A percentile compares a stretch with the other conserved stretches of the same genome.
These are phyloP conservation scores for Brachirus orientalis DNA, from an alignment of 2,113 vertebrate genomes.

Conservation along the genomic window DNA sequence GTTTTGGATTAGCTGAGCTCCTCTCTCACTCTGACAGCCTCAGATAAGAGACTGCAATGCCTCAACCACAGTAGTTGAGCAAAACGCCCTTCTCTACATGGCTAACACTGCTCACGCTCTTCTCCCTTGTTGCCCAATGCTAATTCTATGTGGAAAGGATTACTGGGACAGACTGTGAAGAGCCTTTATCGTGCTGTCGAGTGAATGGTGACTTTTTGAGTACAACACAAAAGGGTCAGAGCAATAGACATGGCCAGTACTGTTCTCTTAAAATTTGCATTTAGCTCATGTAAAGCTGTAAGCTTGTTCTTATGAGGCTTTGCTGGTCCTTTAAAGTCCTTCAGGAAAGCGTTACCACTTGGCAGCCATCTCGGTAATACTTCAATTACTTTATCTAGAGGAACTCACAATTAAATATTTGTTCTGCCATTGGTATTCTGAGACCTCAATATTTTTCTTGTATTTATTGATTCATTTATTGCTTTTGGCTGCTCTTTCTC, in stretches of 20 bases:
- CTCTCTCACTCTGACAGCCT: constrained; percentile 69
- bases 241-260: constrained; percentile 6
- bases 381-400: too few species aligned
- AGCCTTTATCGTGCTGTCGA: constrained; percentile 55
- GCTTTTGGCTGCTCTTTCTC: too few species aligned
- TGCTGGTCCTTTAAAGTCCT: too few species aligned
- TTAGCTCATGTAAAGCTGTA: neutral
- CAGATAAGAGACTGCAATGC: constrained; percentile 72
- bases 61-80: constrained; percentile 66
- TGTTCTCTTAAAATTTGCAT: constrained; percentile 23
- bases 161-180: constrained; percentile 51
- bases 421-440: too few species aligned
- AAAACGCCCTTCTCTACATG: constrained; percentile 71
- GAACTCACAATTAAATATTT: too few species aligned
- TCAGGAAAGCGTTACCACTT: too few species aligned
- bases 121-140: constrained; percentile 58
- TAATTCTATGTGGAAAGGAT: constrained; percentile 67
- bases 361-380: too few species aligned
- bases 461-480: too few species aligned
- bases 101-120: constrained; percentile 54
- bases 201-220: constrained; percentile 47
- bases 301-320: too few species aligned
- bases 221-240: constrained; percentile 42
- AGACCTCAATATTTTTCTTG: too few species aligned
- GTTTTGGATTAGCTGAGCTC: constrained; percentile 73